phyloP scores from a whole-genome alignment of 64 coral and sea anemone genomes.

The Pocillopora verrucosa region DNA sequence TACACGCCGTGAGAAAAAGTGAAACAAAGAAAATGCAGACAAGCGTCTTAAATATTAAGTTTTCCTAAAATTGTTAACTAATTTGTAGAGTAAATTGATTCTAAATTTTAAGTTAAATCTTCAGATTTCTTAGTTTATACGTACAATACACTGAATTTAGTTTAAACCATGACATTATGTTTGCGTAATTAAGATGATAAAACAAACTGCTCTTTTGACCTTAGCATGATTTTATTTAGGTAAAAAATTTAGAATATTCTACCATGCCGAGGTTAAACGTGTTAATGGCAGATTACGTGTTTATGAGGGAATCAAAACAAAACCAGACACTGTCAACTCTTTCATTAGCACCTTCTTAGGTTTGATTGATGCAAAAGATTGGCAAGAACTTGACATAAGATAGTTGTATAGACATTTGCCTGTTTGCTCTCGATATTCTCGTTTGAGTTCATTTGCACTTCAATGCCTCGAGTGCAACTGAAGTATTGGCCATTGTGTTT shows the following conservation, averaged over 20 bases:
- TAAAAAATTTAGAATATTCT: background rate
- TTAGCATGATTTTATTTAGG: background rate
- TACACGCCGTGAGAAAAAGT: background rate
- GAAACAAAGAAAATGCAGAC: background rate
- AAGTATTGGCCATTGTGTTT: background rate
- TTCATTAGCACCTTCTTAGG: background rate
- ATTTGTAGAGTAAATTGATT: background rate
- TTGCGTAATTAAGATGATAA: background rate
- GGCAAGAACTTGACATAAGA: background rate
- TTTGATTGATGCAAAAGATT: background rate
- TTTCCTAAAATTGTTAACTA: background rate
- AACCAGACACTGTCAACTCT: background rate
- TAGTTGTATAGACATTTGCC: background rate
- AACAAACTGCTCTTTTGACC: slow-evolving; percentile 3
- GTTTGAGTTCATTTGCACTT: background rate
- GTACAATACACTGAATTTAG: background rate
- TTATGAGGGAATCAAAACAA: background rate
- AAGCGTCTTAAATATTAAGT: background rate
- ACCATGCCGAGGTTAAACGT: background rate
- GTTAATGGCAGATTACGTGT: no score
- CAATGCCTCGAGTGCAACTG: background rate
- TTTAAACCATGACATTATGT: slow-evolving; percentile 1
- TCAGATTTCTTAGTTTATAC: background rate
- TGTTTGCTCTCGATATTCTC: no score
- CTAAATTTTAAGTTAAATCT: background rate